phyloP scores from a whole-genome alignment of 2,797 vertebrate species.

The Poeciliopsis turneri region DNA sequence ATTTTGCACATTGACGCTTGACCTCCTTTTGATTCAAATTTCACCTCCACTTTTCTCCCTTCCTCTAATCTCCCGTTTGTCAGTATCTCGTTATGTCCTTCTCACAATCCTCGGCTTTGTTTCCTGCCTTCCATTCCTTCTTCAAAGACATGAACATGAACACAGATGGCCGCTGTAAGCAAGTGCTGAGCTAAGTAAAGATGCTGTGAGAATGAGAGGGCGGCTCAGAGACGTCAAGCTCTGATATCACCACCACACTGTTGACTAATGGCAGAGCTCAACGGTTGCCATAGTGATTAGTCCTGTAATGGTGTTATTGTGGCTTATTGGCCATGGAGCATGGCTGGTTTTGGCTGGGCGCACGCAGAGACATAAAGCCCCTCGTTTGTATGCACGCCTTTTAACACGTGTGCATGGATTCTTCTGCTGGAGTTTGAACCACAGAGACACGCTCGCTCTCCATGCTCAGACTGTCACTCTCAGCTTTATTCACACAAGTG shows the following conservation, averaged over 20 bases:
- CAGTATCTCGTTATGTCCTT: neutral
- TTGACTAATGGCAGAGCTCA: constrained; percentile 75
- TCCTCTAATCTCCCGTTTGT: neutral
- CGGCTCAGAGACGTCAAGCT: constrained; percentile 70
- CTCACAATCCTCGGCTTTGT: neutral
- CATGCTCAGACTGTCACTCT: constrained; percentile 4
- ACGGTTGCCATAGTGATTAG: constrained; percentile 76
- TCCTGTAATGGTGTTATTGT: constrained; percentile 71
- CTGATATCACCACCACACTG: constrained; percentile 72
- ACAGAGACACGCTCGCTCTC: neutral
- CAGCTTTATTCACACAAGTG: constrained; percentile 5
- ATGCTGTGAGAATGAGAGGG: constrained; percentile 69
- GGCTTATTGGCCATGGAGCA: constrained; percentile 60
- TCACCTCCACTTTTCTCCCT: neutral
- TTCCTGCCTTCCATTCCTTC: neutral
- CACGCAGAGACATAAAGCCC: constrained; percentile 21
- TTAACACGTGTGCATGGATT: constrained; percentile 36
- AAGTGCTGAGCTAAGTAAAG: constrained; percentile 62
- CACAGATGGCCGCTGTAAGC: constrained; percentile 56
- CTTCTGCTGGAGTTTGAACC: constrained; percentile 43
- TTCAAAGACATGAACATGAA: constrained; percentile 14
- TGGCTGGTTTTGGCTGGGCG: constrained; percentile 53
- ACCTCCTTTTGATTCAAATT: constrained; percentile 3
- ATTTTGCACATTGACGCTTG: constrained; percentile 3
- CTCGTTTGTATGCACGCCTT: constrained; percentile 31